phyloP scores from a whole-genome alignment of 2,113 vertebrate genomes.

The Misgurnus mizolepis region DNA sequence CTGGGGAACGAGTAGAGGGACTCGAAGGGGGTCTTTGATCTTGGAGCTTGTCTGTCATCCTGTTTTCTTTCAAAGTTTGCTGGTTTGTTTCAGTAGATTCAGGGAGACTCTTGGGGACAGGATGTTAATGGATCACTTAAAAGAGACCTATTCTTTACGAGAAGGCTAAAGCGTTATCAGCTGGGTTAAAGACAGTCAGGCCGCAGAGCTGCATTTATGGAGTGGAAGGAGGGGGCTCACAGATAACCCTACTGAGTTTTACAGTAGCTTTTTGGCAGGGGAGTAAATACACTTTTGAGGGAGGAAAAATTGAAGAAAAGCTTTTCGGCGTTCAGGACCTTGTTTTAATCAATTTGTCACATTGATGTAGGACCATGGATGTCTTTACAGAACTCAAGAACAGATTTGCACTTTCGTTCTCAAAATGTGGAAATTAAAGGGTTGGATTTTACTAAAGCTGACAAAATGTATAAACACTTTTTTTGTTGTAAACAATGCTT shows the following conservation, averaged over 20 bases:
- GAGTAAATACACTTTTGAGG: constrained; percentile 44
- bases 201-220: constrained; percentile 36
- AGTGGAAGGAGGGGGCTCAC: constrained; percentile 44
- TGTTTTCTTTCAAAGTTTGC: constrained; percentile 67
- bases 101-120: constrained; percentile 59
- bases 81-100: constrained; percentile 65
- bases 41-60: constrained; percentile 61
- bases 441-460: not conserved
- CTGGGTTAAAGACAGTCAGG: constrained; percentile 61
- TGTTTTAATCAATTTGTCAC: constrained; percentile 27
- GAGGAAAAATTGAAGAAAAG: constrained; percentile 45
- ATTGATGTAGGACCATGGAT: constrained; percentile 15
- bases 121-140: constrained; percentile 66
- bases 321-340: constrained; percentile 37
- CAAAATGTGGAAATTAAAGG: not conserved
- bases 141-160: constrained; percentile 59
- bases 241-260: constrained; percentile 57
- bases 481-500: not conserved
- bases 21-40: constrained; percentile 62
- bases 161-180: constrained; percentile 61
- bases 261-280: constrained; percentile 57
- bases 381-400: constrained; percentile 5
- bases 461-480: not conserved
- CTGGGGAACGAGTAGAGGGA: constrained; percentile 42
- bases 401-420: not conserved